phyloP scores from a whole-genome alignment of 2,888 invertebrate genomes.

The Oxytorus armatus region DNA sequence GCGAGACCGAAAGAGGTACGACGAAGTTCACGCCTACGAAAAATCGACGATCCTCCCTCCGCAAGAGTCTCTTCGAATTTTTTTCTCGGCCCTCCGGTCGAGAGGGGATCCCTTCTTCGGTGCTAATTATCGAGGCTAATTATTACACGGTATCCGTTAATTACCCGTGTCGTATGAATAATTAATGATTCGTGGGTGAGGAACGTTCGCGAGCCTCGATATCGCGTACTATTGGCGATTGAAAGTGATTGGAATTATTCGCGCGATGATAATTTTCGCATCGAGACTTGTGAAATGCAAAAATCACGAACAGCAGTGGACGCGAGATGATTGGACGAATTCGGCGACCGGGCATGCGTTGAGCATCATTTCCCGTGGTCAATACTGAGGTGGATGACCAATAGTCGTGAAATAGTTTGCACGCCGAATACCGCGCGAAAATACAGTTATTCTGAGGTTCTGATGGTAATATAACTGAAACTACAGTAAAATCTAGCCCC shows the following conservation, averaged over 20 bases:
- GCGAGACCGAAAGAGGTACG: slow-evolving; percentile 61
- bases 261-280: background rate
- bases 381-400: too few relatives aligned
- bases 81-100: slow-evolving; percentile 33
- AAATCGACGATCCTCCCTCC: slow-evolving; percentile 67
- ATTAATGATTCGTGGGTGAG: slow-evolving; percentile 56
- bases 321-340: too few relatives aligned
- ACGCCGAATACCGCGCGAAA: too few relatives aligned
- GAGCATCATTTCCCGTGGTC: too few relatives aligned
- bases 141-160: slow-evolving; percentile 68
- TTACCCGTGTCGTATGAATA: slow-evolving; percentile 65
- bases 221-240: slow-evolving; percentile 26
- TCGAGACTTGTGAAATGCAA: background rate
- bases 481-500: too few relatives aligned
- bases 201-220: slow-evolving; percentile 34
- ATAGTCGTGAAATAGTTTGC: too few relatives aligned
- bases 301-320: too few relatives aligned
- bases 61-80: slow-evolving; percentile 24
- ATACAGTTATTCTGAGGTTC: too few relatives aligned
- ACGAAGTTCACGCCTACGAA: slow-evolving; percentile 67
- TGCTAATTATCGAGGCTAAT: slow-evolving; percentile 71
- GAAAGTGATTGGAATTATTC: background rate
- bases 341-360: too few relatives aligned
- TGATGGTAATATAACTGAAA: too few relatives aligned
- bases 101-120: slow-evolving; percentile 49